phyloP scores from a whole-genome alignment of 2,888 invertebrate genomes.

The Drosophila robusta region DNA sequence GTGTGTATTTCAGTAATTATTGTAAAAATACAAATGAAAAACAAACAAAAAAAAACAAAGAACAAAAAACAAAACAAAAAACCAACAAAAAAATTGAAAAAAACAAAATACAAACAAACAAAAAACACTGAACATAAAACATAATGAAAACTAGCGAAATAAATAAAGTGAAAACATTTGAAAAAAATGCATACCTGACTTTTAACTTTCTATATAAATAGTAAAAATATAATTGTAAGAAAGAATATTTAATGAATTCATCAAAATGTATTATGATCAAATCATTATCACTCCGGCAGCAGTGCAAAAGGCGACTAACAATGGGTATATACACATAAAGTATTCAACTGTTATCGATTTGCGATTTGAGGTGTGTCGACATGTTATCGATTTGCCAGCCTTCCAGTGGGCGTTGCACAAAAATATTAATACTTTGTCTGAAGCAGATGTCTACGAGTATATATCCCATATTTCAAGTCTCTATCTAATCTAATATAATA shows the following conservation, averaged over 20 bases:
- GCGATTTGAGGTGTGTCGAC: too few species aligned
- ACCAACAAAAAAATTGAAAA: slow-evolving; percentile 61
- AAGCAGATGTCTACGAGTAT: too few species aligned
- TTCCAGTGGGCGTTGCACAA: too few species aligned
- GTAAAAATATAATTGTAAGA: background rate
- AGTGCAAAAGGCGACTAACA: too few species aligned
- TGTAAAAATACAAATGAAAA: slow-evolving; percentile 54
- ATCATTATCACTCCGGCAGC: too few species aligned
- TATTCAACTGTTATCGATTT: too few species aligned
- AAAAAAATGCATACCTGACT: slow-evolving; percentile 35
- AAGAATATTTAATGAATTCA: background rate
- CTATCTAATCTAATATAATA: too few species aligned
- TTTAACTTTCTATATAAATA: background rate
- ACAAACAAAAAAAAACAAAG: slow-evolving; percentile 31
- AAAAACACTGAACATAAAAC: slow-evolving; percentile 72
- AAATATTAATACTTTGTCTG: too few species aligned
- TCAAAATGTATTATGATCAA: too few species aligned
- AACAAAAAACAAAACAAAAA: slow-evolving; percentile 49
- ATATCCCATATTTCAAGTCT: too few species aligned
- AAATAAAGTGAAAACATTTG: slow-evolving; percentile 78
- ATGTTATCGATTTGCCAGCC: too few species aligned
- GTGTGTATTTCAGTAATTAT: slow-evolving; percentile 81
- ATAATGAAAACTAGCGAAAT: slow-evolving; percentile 79
- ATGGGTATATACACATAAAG: too few species aligned
- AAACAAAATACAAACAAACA: slow-evolving; percentile 51